Base-by-base conservation (phyloP, 1,140 invertebrate genomes). In the Lysiphlebus fabarum region DNA sequence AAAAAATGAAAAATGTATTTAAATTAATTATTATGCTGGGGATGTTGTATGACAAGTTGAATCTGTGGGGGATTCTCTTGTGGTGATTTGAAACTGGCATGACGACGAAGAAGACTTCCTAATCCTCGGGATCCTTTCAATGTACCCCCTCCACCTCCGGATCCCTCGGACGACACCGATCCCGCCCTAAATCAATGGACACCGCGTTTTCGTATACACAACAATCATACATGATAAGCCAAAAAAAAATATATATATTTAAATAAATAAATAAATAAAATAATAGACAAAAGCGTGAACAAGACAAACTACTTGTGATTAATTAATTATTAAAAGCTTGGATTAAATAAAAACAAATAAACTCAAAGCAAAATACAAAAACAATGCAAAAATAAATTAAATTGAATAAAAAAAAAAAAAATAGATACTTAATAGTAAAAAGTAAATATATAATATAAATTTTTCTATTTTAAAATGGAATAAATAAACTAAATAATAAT, bases 11-110 rank as follows among this genome's bases (percentile, higher is more conserved):
- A 17, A 17, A 1, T 17, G 17, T 45, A 44, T 53, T 45, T 43
- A n/a, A n/a, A n/a, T 50, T 70, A 69, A 65, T 76, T 75, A 71
- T 73, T 70, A 65, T 79, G 75, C 68, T 79, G 75, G 70, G 75
- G 76, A 78, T 79, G 77, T 64, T 80, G 76, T 76, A 78, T 76
- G 72, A 78, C 75, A 78, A 78, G 77, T 63, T 78, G 77, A 68
- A 72, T 78, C 71, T 76, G 76, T 68, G 75, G 72, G 66, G 75
- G 71, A 65, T 70, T 80, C 65, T 78, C 77, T 75, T 79, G 78
- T 72, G 76, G 75, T 72, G 77, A 78, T 77, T 79, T 79, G 75
- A 79, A 79, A 80, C 77, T 80, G 74, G 76, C 78, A 71, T 79
- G 77, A 71, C 76, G 76, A 65, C 77, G 76, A 62, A 79, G 77